phyloP scores from a whole-genome alignment of 2,113 vertebrate genomes.

The Lampris megalopsis region DNA sequence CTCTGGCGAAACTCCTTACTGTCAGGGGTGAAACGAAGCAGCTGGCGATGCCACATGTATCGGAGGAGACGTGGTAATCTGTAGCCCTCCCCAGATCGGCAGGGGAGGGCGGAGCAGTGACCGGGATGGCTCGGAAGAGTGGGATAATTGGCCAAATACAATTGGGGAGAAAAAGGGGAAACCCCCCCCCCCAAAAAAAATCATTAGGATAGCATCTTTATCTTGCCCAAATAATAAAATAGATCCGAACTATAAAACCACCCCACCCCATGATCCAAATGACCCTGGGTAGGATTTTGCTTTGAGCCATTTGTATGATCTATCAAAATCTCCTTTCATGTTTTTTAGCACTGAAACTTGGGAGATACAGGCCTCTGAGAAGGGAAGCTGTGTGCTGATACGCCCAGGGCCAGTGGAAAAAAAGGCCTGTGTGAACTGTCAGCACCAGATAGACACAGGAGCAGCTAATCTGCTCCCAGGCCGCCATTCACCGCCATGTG shows the following conservation, averaged over 20 bases:
- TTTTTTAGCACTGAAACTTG: constrained; percentile 43
- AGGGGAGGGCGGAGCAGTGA: too few species aligned
- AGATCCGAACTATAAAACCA: not conserved
- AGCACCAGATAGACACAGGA: constrained; percentile 80
- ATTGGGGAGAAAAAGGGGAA: too few species aligned
- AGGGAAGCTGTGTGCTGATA: constrained; percentile 82
- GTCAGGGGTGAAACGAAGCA: too few species aligned
- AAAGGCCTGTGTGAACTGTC: constrained; percentile 83
- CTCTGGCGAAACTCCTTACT: too few species aligned
- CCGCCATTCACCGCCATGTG: constrained; percentile 66
- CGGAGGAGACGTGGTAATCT: too few species aligned
- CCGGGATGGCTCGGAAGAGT: too few species aligned
- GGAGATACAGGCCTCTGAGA: constrained; percentile 76
- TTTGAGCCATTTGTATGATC: not conserved
- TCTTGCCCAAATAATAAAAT: not conserved
- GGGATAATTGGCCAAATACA: too few species aligned
- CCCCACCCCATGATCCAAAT: not conserved
- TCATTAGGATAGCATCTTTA: too few species aligned
- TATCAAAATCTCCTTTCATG: constrained; percentile 24
- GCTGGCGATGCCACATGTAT: too few species aligned
- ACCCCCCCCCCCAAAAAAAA: too few species aligned
- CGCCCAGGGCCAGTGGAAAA: constrained; percentile 79
- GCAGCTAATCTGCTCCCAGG: constrained; percentile 76
- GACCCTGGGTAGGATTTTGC: not conserved
- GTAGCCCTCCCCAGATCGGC: too few species aligned